Evolutionary conservation across 2,888 invertebrate genomes (phyloP).

Genomic region (Leptinotarsa peninsularis): DNA sequence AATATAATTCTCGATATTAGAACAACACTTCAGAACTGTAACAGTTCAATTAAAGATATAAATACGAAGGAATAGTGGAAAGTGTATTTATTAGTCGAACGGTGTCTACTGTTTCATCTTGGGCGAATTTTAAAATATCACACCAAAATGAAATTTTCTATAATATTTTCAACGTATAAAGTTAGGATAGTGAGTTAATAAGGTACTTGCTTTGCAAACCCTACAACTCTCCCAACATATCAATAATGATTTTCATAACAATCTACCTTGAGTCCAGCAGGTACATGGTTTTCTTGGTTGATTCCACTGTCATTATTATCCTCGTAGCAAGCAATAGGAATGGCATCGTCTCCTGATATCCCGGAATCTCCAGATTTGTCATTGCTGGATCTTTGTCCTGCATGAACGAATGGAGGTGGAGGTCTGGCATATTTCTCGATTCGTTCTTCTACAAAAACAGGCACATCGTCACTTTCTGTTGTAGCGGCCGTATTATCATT

Average conservation of each 20-base stretch:
- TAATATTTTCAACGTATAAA: no score
- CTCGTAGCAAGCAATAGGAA: conserved; percentile 68
- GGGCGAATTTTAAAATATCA: no score
- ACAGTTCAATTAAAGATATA: no score
- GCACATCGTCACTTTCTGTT: conserved; percentile 59
- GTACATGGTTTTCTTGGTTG: conserved; percentile 18
- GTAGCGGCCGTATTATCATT: conserved; percentile 50
- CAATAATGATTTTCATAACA: neutral
- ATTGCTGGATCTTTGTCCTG: conserved; percentile 67
- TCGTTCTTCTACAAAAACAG: conserved; percentile 68
- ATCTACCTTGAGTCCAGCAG: conserved; percentile 15
- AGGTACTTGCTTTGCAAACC: no score
- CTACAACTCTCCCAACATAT: neutral
- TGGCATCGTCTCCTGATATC: conserved; percentile 82
- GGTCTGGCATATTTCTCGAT: conserved; percentile 70
- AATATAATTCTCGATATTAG: no score
- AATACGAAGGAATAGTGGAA: no score
- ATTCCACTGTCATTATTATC: conserved; percentile 57
- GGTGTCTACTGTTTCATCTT: no score
- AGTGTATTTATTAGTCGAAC: no score
- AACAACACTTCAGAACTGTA: no score
- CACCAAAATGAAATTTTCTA: no score
- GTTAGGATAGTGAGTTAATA: no score
- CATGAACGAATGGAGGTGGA: conserved; percentile 67
- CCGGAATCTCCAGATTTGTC: conserved; percentile 88